phyloP scores from a whole-genome alignment of 1,140 invertebrate species.

The Megalopta genalis region DNA sequence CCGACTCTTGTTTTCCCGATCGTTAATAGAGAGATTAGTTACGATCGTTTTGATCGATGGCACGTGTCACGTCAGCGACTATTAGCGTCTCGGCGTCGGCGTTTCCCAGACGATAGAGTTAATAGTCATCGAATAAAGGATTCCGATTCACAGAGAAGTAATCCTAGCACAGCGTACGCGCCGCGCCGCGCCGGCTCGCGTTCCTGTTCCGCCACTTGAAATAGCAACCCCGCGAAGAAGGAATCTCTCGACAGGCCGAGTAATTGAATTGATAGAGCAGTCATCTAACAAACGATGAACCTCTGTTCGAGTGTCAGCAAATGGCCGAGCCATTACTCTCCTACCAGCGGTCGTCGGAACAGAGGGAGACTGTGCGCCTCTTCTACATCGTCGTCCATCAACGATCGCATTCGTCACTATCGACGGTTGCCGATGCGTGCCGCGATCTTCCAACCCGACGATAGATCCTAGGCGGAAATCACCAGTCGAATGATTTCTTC shows the following conservation, averaged over 20 bases:
- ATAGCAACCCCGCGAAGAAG: not conserved
- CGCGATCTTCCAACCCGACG: not conserved
- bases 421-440: not conserved
- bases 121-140: not conserved
- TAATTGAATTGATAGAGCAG: constrained; percentile 4
- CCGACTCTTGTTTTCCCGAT: no score
- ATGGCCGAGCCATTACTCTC: not conserved
- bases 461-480: not conserved
- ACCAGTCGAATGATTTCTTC: not conserved
- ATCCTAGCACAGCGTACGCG: not conserved
- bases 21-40: no score
- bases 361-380: not conserved
- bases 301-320: not conserved
- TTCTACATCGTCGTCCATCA: not conserved
- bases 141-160: not conserved
- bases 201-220: not conserved
- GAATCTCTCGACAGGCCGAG: constrained; percentile 2
- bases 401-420: not conserved
- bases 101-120: not conserved
- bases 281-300: constrained; percentile 6
- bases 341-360: not conserved
- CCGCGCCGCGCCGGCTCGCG: not conserved
- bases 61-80: no score
- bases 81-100: not conserved
- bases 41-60: no score